Conservation (phyloP, 2,113 vertebrate genomes). For the Caretta caretta region DNA sequence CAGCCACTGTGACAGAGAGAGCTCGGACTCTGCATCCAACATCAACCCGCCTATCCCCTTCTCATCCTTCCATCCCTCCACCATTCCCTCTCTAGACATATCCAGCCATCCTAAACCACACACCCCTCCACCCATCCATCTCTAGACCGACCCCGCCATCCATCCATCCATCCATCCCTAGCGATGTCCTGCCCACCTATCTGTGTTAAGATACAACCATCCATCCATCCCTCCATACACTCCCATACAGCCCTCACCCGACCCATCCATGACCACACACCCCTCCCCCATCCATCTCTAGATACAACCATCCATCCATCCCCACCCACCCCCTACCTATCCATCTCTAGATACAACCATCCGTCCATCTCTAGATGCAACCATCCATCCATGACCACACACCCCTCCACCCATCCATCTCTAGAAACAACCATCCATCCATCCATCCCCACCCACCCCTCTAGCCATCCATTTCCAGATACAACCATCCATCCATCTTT, state of each 20-base stretch:
- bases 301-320: neutral
- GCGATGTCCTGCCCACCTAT: no score
- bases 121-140: neutral
- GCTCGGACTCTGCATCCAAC: rapidly evolving
- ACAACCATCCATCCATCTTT: no score
- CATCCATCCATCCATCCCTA: neutral
- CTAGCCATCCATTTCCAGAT: no score
- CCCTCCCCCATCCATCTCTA: neutral
- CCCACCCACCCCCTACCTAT: no score
- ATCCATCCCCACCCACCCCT: no score
- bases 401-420: no score
- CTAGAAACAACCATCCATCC: no score
- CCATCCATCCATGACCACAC: no score
- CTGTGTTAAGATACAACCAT: no score
- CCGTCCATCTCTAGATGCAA: no score
- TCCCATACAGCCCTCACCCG: no score
- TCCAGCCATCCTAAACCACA: neutral
- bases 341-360: neutral
- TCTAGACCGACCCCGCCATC: no score
- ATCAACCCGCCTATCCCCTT: rapidly evolving
- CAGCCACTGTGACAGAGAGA: neutral
- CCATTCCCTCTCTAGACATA: neutral
- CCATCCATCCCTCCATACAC: neutral
- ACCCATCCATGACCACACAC: neutral
- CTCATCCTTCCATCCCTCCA: neutral